Conservation (phyloP, 2,888 invertebrate genomes). For the Liposcelis brunnea region DNA sequence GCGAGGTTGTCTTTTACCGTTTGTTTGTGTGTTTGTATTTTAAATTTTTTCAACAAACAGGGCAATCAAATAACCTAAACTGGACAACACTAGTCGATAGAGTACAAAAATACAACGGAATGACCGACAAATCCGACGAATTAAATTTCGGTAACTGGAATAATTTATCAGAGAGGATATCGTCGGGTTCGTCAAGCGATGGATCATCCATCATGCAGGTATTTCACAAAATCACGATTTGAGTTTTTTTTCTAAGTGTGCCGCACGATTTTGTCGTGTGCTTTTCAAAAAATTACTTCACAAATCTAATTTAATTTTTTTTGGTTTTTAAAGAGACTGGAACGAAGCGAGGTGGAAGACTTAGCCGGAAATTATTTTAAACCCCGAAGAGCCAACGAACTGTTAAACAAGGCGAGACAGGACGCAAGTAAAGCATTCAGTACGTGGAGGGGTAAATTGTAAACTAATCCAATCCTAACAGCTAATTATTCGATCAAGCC, state of each 20-base stretch:
- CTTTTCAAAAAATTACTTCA: not conserved
- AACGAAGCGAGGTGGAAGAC: constrained; percentile 37
- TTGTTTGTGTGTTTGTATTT: constrained; percentile 10
- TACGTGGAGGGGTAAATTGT: constrained; percentile 32
- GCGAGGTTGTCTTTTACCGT: too few relatives aligned
- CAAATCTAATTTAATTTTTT: constrained; percentile 3
- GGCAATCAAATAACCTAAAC: not conserved
- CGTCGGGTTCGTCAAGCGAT: not conserved
- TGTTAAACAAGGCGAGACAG: constrained; percentile 36
- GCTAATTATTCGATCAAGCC: constrained; percentile 7
- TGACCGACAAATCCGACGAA: not conserved
- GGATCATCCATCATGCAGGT: not conserved
- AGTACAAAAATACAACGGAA: not conserved
- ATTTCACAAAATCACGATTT: not conserved
- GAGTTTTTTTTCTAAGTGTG: not conserved
- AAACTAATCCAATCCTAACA: not conserved
- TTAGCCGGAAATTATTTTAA: constrained; percentile 57
- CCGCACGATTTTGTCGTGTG: not conserved
- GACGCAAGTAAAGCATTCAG: constrained; percentile 34
- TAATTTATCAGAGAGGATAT: constrained; percentile 2
- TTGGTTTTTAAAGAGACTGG: constrained; percentile 29
- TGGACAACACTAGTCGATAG: constrained; percentile 1
- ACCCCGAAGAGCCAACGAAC: constrained; percentile 41
- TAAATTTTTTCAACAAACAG: constrained; percentile 7
- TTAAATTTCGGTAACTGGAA: constrained; percentile 4